Evolutionary conservation across 2,888 invertebrate genomes (phyloP).

Genomic region (Gandaritis pyraliata): DNA sequence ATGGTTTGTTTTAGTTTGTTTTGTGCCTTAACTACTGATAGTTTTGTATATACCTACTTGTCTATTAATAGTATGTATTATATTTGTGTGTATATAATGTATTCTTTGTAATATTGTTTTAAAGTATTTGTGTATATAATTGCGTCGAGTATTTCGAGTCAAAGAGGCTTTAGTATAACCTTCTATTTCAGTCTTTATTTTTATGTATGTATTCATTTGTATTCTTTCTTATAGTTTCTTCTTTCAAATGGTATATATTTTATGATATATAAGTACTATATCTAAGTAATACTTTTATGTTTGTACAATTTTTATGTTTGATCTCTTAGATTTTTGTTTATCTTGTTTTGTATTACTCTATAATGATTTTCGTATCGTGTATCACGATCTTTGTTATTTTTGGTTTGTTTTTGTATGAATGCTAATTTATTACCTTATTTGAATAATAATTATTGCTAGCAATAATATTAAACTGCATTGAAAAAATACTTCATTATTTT

Average conservation of each 20-base stretch:
- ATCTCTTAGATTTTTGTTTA: conserved; percentile 43
- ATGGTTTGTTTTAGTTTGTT: conserved; percentile 46
- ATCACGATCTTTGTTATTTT: conserved; percentile 49
- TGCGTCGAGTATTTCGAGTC: conserved; percentile 25
- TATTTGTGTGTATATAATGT: conserved; percentile 33
- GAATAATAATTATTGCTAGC: conserved; percentile 41
- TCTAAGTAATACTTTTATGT: conserved; percentile 40
- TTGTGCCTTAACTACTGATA: conserved; percentile 37
- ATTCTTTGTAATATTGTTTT: neutral
- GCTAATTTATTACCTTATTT: conserved; percentile 48
- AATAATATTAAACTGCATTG: conserved; percentile 41
- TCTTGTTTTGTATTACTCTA: conserved; percentile 42
- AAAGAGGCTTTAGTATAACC: conserved; percentile 32
- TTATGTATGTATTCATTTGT: conserved; percentile 37
- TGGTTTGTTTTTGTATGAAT: conserved; percentile 51
- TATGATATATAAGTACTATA: conserved; percentile 37
- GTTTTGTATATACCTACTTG: conserved; percentile 41
- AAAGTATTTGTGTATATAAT: conserved; percentile 35
- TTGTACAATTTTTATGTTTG: conserved; percentile 30
- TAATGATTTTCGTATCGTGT: conserved; percentile 60
- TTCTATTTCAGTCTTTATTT: conserved; percentile 25
- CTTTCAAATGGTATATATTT: conserved; percentile 27
- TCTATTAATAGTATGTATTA: conserved; percentile 37
- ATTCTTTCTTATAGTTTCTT: conserved; percentile 23
- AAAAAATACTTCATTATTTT: conserved; percentile 18